These are phyloP conservation scores for Linnaemya vulpina DNA, from an alignment of 2,888 invertebrate genomes.

Conservation along the genomic window DNA sequence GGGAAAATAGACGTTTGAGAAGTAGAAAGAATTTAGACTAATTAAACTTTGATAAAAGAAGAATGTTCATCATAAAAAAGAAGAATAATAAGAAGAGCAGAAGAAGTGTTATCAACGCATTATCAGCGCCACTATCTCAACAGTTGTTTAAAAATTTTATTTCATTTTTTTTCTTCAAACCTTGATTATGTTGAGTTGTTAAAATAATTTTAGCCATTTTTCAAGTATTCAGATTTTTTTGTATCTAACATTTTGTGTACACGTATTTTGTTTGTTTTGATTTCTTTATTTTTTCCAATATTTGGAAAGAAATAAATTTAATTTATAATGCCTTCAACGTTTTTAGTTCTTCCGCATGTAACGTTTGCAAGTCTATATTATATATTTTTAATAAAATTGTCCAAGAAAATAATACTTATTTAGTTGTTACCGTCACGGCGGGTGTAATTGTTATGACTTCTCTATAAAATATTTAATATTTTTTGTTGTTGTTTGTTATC, in stretches of 20 bases:
- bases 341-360: slow-evolving; percentile 17
- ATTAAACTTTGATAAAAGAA: slow-evolving; percentile 13
- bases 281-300: slow-evolving; percentile 18
- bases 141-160: background rate
- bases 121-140: background rate
- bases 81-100: background rate
- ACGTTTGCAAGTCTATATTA: slow-evolving; percentile 17
- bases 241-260: slow-evolving; percentile 22
- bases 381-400: slow-evolving; percentile 22
- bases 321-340: background rate
- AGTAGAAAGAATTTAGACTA: background rate
- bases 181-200: slow-evolving; percentile 60
- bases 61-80: slow-evolving; percentile 6
- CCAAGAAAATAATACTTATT: background rate
- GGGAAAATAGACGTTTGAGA: background rate
- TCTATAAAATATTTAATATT: slow-evolving; percentile 64
- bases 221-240: slow-evolving; percentile 27
- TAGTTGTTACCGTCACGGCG: slow-evolving; percentile 61
- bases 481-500: slow-evolving; percentile 49
- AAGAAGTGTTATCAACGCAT: background rate
- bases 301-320: slow-evolving; percentile 10
- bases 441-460: slow-evolving; percentile 60
- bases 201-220: slow-evolving; percentile 63
- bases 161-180: slow-evolving; percentile 40
- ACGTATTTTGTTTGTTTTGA: slow-evolving; percentile 16